Evolutionary conservation across 2,888 invertebrate genomes (phyloP).

Genomic region (Phania funesta): DNA sequence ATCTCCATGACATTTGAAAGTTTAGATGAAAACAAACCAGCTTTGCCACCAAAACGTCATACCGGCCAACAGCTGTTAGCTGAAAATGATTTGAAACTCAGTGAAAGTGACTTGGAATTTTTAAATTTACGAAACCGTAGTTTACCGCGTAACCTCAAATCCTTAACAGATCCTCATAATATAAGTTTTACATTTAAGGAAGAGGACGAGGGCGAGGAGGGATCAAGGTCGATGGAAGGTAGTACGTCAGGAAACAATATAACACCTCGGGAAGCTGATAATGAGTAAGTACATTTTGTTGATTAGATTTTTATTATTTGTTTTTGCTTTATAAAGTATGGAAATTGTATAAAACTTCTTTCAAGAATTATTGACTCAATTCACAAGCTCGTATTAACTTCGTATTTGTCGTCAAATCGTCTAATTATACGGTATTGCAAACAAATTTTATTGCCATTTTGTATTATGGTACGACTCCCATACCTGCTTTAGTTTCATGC

Average conservation of each 20-base stretch:
- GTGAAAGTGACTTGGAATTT: conserved; percentile 79
- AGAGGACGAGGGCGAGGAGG: conserved; percentile 71
- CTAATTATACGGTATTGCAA: no score
- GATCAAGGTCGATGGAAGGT: conserved; percentile 13
- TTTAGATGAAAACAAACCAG: conserved; percentile 72
- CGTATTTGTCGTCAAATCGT: no score
- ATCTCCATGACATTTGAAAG: conserved; percentile 35
- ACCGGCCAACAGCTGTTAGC: conserved; percentile 44
- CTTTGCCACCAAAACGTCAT: conserved; percentile 73
- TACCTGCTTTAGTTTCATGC: no score
- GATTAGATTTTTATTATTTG: no score
- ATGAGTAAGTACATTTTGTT: conserved; percentile 57
- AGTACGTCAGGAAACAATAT: not conserved
- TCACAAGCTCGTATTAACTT: no score
- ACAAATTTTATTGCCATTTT: no score
- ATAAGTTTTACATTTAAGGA: conserved; percentile 80
- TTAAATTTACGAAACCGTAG: conserved; percentile 78
- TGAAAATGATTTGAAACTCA: conserved; percentile 73
- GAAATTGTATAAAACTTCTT: no score
- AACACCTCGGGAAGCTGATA: conserved; percentile 1
- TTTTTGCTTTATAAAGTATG: no score
- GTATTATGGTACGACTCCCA: no score
- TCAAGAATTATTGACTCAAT: no score
- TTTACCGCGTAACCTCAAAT: conserved; percentile 77
- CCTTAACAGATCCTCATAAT: conserved; percentile 75